Evolutionary conservation across 2,888 invertebrate species (phyloP), one percentile per base, ranked within the genome.

Genomic region (Coelopa pilipes): DNA sequence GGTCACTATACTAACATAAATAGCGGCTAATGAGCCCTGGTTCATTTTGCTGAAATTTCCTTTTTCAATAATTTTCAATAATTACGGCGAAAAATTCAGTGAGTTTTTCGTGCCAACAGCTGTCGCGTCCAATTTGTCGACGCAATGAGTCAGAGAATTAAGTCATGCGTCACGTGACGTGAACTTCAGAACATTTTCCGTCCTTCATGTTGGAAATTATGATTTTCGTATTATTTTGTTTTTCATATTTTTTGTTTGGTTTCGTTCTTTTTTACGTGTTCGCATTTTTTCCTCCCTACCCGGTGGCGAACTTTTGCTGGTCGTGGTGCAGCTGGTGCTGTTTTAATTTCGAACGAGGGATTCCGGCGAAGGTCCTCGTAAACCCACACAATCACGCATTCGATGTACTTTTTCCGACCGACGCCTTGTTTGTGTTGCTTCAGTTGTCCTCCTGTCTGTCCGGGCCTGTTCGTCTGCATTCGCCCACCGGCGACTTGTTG

Each of bases 101-200:
- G 34, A 34, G 34, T 34, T 34, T 34, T 34, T 34, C 34, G 34
- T 4, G 7, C 34, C 34, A 49, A 49, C 46, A 49, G 49, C 34
- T 34, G 34, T 34, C 34, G 34, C 34, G 60, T 70, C 60, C 59
- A 70, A 70, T 70, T 70, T 70, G 49, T 59, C 12, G 13, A 60
- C 60, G 70, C 70, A 70, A 70, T 59, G 69, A 59, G 19, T 49
- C 70, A 70, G 60, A 50, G 60, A 59, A 70, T 70, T 19, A 59
- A 70, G 15, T 47, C 60, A 15, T 49, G 24, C 46, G 46, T 69
- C 59, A 70, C 59, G 60, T 49, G 60, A n/a, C 50, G 24, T 24
- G n/a, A 49, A 34, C 34, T 70, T 49, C 34, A 60, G 49, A 47
- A 53, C 45, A 59, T 57, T 47, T 70, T 69, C 60, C 24, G 47